These are phyloP conservation scores for Ceratina australensis DNA, from an alignment of 1,140 invertebrate genomes.

Conservation along the genomic window DNA sequence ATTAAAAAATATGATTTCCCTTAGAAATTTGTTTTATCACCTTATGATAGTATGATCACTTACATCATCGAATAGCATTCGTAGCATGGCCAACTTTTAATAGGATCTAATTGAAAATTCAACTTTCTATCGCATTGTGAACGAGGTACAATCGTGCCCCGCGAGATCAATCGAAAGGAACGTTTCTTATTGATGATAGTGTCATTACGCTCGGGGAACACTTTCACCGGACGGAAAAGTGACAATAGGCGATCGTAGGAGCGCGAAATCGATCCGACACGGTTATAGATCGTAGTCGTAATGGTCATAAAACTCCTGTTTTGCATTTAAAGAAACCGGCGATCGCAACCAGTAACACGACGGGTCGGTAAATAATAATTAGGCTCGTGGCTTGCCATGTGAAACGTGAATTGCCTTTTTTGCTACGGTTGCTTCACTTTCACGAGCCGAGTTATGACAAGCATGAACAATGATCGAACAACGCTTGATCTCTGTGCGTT, in stretches of 20 bases:
- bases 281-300: neutral
- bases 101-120: no score
- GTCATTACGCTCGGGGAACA: neutral
- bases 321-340: neutral
- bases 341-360: neutral
- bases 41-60: no score
- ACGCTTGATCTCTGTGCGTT: neutral
- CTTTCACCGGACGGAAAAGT: slow-evolving; percentile 22
- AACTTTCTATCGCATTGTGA: neutral
- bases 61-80: no score
- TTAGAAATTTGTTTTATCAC: no score
- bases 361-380: slow-evolving; percentile 23
- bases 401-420: slow-evolving; percentile 6
- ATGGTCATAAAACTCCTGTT: neutral
- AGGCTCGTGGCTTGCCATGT: neutral
- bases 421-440: slow-evolving; percentile 15
- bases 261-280: slow-evolving; percentile 33
- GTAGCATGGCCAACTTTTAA: no score
- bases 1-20: no score
- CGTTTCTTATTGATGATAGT: slow-evolving; percentile 2
- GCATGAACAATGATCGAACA: neutral
- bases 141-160: neutral
- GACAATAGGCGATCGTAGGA: slow-evolving; percentile 19
- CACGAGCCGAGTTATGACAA: neutral
- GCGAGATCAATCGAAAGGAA: slow-evolving; percentile 5